Conservation (phyloP, 2,888 invertebrate species). For the Eurytoma adleriae region DNA sequence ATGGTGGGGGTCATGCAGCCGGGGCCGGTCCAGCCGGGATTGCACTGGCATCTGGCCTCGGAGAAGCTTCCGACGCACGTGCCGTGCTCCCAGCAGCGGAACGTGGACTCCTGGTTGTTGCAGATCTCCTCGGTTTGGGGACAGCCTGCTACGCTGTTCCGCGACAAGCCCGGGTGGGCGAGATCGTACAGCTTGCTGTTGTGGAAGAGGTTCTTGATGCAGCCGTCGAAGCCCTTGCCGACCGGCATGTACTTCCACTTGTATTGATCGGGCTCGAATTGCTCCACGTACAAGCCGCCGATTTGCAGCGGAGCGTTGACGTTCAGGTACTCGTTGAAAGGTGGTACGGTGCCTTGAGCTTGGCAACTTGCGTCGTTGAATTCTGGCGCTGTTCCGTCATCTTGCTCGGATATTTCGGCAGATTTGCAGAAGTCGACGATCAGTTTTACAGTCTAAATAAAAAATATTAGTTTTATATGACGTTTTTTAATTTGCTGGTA, state of each 20-base stretch:
- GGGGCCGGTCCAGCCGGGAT: slow-evolving; percentile 96
- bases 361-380: slow-evolving; percentile 95
- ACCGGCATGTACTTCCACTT: slow-evolving; percentile 95
- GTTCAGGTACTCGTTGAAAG: slow-evolving; percentile 96
- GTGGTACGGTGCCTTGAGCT: slow-evolving; percentile 92
- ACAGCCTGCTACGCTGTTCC: slow-evolving; percentile 93
- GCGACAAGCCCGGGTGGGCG: slow-evolving; percentile 92
- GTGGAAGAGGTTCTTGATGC: slow-evolving; percentile 95
- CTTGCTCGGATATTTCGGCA: slow-evolving; percentile 91
- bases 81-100: slow-evolving; percentile 95
- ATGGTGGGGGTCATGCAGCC: slow-evolving; percentile 91
- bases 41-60: slow-evolving; percentile 94
- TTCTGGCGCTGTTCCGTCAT: slow-evolving; percentile 91
- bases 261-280: slow-evolving; percentile 92
- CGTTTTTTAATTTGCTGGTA: neutral
- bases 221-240: slow-evolving; percentile 95
- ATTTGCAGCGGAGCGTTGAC: slow-evolving; percentile 97
- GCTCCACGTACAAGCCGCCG: slow-evolving; percentile 93
- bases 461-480: neutral
- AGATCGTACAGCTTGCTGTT: slow-evolving; percentile 97
- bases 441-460: slow-evolving; percentile 85
- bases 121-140: slow-evolving; percentile 95
- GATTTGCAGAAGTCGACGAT: slow-evolving; percentile 96
- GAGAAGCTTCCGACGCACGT: slow-evolving; percentile 94
- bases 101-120: slow-evolving; percentile 89